A percentile compares a stretch with the other conserved stretches of the same genome.
Evolutionary conservation across 2,113 vertebrate genomes (phyloP).

Genomic region (Ophiodon elongatus): DNA sequence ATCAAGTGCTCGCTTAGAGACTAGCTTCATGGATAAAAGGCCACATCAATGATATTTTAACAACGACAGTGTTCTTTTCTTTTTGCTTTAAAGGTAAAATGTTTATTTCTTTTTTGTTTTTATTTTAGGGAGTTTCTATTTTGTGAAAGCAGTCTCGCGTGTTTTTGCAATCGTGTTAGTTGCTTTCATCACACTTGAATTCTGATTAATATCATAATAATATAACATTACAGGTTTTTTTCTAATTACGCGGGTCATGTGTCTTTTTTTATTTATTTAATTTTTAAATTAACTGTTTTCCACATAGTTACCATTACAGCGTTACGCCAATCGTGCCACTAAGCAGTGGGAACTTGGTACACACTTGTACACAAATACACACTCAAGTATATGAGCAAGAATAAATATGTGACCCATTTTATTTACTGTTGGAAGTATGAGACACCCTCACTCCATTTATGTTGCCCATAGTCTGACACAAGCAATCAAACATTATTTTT

Average conservation of each 20-base stretch:
- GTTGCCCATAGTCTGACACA: background rate
- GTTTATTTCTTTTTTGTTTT: background rate
- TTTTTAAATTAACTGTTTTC: background rate
- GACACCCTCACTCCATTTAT: background rate
- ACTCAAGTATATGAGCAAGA: background rate
- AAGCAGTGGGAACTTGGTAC: background rate
- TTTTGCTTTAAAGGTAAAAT: background rate
- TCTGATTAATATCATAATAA: background rate
- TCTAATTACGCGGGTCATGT: background rate
- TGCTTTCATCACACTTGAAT: background rate
- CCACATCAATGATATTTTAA: background rate
- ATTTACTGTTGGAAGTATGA: background rate
- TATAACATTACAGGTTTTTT: background rate
- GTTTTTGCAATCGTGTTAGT: background rate
- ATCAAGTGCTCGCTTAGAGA: background rate
- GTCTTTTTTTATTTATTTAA: background rate
- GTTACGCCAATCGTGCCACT: background rate
- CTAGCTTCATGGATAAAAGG: background rate
- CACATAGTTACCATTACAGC: background rate
- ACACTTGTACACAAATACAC: background rate
- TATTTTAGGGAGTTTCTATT: background rate
- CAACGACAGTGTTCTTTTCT: background rate
- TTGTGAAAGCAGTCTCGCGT: background rate
- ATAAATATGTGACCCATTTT: background rate
- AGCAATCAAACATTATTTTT: background rate